Evolutionary conservation across 2,797 vertebrate species (phyloP).

Genomic region (Amblyraja radiata): DNA sequence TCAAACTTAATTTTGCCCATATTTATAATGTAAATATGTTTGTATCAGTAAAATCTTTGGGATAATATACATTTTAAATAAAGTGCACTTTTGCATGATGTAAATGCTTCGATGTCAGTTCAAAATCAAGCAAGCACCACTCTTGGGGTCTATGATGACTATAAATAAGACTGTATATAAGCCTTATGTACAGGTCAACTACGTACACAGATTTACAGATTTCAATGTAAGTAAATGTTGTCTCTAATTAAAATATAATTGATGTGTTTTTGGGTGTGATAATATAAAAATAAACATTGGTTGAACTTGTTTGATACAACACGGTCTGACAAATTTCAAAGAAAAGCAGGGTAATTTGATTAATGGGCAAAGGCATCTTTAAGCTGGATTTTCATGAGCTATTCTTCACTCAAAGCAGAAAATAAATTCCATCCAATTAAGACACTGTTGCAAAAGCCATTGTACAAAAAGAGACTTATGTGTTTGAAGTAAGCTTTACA

Average conservation of each 20-base stretch:
- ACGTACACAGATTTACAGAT: neutral
- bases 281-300: neutral
- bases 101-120: neutral
- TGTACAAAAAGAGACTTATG: conserved; percentile 21
- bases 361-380: neutral
- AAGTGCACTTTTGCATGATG: no score
- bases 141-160: neutral
- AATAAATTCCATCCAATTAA: conserved; percentile 34
- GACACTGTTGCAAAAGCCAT: neutral
- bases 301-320: neutral
- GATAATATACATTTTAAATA: neutral
- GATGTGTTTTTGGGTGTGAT: neutral
- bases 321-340: neutral
- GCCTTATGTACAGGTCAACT: no score
- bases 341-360: neutral
- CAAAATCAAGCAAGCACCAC: neutral
- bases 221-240: neutral
- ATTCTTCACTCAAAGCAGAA: conserved; percentile 20
- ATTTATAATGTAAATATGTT: neutral
- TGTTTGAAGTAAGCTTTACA: conserved; percentile 32
- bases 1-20: neutral
- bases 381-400: conserved; percentile 32
- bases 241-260: neutral
- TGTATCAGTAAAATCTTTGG: neutral
- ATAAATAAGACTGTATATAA: neutral